phyloP scores from a whole-genome alignment of 2,797 vertebrate species.

The Pristis pectinata region DNA sequence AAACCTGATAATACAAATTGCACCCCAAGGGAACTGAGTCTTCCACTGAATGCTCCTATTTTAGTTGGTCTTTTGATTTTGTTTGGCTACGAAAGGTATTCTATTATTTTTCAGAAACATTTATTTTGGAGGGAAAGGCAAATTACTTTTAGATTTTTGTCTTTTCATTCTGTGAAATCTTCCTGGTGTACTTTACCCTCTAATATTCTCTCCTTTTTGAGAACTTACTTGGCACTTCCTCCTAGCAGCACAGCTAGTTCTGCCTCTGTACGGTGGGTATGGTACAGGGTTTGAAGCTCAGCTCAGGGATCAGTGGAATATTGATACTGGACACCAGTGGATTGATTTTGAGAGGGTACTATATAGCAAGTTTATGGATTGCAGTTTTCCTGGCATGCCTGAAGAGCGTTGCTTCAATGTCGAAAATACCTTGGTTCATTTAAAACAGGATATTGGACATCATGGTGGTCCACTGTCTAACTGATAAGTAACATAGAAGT shows the following conservation, averaged over 20 bases:
- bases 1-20: conserved; percentile 34
- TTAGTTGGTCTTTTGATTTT: conserved; percentile 14
- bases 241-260: neutral
- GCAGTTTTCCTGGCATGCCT: neutral
- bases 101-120: neutral
- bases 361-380: neutral
- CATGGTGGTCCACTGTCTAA: neutral
- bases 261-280: neutral
- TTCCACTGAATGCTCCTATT: conserved; percentile 14
- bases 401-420: neutral
- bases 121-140: neutral
- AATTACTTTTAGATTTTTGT: conserved; percentile 2
- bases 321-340: neutral
- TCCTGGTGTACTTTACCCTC: neutral
- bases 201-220: neutral
- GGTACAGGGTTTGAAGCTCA: neutral
- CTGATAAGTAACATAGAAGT: neutral
- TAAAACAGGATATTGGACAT: neutral
- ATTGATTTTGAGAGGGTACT: neutral
- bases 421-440: neutral
- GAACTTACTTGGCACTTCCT: too few relatives aligned
- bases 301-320: neutral
- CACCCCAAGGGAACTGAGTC: neutral
- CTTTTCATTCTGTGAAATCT: neutral
- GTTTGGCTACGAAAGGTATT: neutral